Evolutionary conservation across 2,888 invertebrate genomes (phyloP).

Genomic region (Hirudinaria manillensis): DNA sequence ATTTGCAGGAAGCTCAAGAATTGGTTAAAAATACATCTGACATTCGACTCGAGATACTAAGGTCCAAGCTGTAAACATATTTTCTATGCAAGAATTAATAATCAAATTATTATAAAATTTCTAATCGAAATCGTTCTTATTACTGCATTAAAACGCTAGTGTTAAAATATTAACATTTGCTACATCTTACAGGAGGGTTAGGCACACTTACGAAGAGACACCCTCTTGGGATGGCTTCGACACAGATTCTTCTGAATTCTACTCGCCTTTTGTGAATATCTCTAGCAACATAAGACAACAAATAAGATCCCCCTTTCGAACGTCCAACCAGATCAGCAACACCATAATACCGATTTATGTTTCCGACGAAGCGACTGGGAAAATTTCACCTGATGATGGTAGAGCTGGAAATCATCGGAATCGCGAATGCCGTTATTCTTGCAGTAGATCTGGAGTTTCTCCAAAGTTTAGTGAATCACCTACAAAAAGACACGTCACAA

Average conservation of each 20-base stretch:
- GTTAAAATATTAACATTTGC: not conserved
- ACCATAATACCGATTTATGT: not conserved
- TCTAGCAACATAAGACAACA: not conserved
- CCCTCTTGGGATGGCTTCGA: not conserved
- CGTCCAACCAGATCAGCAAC: not conserved
- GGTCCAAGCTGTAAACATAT: not conserved
- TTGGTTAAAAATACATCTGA: constrained; percentile 15
- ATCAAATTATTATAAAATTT: not conserved
- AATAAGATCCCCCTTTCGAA: constrained; percentile 2
- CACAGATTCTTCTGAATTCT: constrained; percentile 11
- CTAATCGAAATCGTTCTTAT: no score
- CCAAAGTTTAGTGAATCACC: no score
- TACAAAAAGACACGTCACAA: constrained; percentile 13
- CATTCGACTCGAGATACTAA: not conserved
- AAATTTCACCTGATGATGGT: not conserved
- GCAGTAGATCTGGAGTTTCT: no score
- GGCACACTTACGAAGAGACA: not conserved
- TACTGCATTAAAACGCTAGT: not conserved
- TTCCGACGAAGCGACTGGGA: constrained; percentile 3
- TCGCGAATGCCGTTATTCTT: not conserved
- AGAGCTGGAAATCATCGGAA: not conserved
- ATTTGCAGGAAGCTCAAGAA: constrained; percentile 15
- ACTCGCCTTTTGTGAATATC: not conserved
- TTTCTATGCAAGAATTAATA: not conserved
- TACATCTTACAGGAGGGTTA: not conserved